These are phyloP conservation scores for Eufriesea mexicana DNA, from an alignment of 1,140 invertebrate species.

Conservation along the genomic window DNA sequence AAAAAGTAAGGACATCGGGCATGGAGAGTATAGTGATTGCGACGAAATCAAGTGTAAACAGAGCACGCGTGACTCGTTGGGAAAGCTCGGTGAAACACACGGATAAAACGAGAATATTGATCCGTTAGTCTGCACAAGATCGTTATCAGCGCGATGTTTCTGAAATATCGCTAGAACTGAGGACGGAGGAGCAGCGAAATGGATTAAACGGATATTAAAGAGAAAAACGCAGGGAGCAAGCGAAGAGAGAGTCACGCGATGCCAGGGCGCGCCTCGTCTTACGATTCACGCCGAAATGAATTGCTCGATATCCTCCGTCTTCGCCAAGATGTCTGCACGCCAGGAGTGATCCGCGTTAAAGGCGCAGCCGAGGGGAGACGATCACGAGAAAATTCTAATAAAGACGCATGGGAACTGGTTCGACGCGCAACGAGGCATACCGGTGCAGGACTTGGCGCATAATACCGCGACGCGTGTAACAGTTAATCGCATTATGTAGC, in stretches of 20 bases:
- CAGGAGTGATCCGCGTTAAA: constrained; percentile 6
- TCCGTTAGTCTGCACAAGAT: constrained; percentile 31
- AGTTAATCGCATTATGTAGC: constrained; percentile 59
- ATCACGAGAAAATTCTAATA: constrained; percentile 36
- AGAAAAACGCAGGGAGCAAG: constrained; percentile 34
- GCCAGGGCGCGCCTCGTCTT: constrained; percentile 32
- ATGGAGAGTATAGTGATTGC: not conserved
- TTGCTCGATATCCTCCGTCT: constrained; percentile 33
- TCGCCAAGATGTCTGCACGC: not conserved
- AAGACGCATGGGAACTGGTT: constrained; percentile 49
- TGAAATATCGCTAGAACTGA: constrained; percentile 15
- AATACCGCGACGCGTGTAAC: constrained; percentile 44
- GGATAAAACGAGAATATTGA: constrained; percentile 32
- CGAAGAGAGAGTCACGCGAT: constrained; percentile 52
- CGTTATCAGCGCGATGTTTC: constrained; percentile 30
- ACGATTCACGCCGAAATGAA: constrained; percentile 42
- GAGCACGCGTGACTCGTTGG: not conserved
- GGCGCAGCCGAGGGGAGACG: not conserved
- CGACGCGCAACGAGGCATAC: constrained; percentile 22
- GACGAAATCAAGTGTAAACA: not conserved
- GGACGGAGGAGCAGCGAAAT: not conserved
- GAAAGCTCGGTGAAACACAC: constrained; percentile 9
- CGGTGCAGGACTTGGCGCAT: constrained; percentile 31
- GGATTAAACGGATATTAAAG: constrained; percentile 43
- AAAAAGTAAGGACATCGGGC: not conserved